phyloP scores from a whole-genome alignment of 2,113 vertebrate genomes.

The Podarcis raffonei region DNA sequence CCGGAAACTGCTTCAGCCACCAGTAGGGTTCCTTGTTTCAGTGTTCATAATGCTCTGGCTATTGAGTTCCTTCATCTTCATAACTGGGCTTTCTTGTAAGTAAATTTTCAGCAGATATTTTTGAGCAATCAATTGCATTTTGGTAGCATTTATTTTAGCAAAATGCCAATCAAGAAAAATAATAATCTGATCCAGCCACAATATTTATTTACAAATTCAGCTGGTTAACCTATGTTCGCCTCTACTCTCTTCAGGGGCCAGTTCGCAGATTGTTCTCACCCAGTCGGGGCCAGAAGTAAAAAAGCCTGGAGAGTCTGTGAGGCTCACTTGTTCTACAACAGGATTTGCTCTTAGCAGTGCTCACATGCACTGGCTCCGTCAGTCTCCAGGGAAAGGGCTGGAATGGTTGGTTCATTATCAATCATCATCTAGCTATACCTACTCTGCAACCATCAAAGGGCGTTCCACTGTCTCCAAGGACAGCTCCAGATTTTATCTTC shows the following conservation, averaged over 20 bases:
- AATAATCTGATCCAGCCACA: no score
- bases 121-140: background rate
- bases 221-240: background rate
- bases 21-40: no score
- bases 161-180: background rate
- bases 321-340: background rate
- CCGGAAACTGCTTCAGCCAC: background rate
- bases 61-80: background rate
- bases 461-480: conserved; percentile 19
- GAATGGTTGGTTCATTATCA: conserved; percentile 17
- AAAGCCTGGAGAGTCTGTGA: conserved; percentile 2
- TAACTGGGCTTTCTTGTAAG: background rate
- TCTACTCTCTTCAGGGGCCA: background rate
- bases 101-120: background rate
- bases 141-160: no score
- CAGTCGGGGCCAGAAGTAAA: background rate
- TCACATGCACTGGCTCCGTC: background rate
- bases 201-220: background rate
- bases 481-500: conserved; percentile 7
- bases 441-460: background rate
- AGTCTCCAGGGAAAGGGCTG: conserved; percentile 19
- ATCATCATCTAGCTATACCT: background rate
- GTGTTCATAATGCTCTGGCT: background rate
- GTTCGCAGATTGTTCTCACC: background rate
- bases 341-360: background rate